Percentiles rank a stretch among this genome's conserved stretches.
Conservation (phyloP, 30 jellyfish, hydroid and myxozoan species). For the Aurelia aurita region DNA sequence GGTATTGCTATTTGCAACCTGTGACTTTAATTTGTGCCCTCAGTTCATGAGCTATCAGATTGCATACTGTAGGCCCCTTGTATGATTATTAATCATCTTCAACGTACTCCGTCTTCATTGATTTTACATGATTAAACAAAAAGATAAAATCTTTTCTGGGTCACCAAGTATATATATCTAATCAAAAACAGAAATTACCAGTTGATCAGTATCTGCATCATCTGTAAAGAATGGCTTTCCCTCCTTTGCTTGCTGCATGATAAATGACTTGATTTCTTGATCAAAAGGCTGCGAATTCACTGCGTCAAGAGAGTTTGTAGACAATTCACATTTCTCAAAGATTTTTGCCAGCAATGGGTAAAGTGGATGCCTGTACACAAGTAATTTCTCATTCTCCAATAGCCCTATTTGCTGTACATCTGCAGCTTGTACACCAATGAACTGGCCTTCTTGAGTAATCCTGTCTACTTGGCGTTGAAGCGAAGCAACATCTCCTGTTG, state of each 20-base stretch:
- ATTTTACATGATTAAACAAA: too few species aligned
- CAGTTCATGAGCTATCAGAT: too few species aligned
- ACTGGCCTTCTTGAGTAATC: slow-evolving; percentile 65
- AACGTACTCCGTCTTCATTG: too few species aligned
- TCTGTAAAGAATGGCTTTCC: slow-evolving; percentile 91
- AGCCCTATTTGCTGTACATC: slow-evolving; percentile 74
- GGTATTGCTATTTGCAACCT: too few species aligned
- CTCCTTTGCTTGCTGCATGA: slow-evolving; percentile 90
- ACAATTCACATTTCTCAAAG: slow-evolving; percentile 93
- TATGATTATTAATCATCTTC: too few species aligned
- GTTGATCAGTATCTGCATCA: slow-evolving; percentile 90
- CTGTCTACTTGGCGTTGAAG: slow-evolving; percentile 73
- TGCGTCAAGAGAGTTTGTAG: slow-evolving; percentile 91
- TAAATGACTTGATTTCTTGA: slow-evolving; percentile 81
- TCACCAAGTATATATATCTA: too few species aligned
- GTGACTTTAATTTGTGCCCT: too few species aligned
- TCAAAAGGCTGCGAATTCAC: slow-evolving; percentile 88
- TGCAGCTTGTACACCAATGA: slow-evolving; percentile 59
- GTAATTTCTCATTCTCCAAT: slow-evolving; percentile 74
- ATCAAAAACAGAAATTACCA: slow-evolving; percentile 57
- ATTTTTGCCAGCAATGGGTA: slow-evolving; percentile 80
- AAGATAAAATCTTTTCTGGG: too few species aligned
- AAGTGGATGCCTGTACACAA: slow-evolving; percentile 94
- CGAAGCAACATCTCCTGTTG: slow-evolving; percentile 66
- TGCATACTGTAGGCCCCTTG: too few species aligned